Evolutionary conservation across 2,113 vertebrate species (phyloP).

Genomic region (Rhea americana): DNA sequence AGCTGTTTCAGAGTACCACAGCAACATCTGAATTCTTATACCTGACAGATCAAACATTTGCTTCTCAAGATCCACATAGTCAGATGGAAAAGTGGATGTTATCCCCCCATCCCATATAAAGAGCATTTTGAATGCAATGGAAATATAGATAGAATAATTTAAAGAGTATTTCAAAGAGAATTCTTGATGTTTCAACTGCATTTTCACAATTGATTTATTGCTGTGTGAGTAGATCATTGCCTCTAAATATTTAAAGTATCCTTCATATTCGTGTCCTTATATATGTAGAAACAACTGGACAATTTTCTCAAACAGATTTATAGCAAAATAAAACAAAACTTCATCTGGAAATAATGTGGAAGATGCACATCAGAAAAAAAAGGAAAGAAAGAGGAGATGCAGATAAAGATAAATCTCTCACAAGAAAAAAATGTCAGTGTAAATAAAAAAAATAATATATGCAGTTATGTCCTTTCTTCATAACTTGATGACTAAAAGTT

Average conservation of each 20-base stretch:
- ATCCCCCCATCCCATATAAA: background rate
- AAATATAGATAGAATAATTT: background rate
- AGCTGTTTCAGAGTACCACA: background rate
- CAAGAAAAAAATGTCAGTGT: background rate
- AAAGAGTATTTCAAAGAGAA: background rate
- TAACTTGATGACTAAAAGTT: background rate
- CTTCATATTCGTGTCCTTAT: background rate
- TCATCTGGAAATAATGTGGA: background rate
- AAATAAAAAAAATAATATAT: background rate
- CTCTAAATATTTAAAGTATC: background rate
- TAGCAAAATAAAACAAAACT: background rate
- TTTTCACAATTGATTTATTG: background rate
- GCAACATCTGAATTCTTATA: background rate
- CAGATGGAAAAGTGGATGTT: background rate
- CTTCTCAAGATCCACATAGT: no score
- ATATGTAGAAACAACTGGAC: background rate
- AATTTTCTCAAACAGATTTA: background rate
- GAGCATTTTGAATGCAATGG: background rate
- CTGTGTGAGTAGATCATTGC: background rate
- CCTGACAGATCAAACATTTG: background rate
- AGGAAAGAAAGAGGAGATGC: background rate
- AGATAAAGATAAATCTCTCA: no score
- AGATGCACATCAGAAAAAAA: background rate
- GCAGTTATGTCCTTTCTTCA: background rate
- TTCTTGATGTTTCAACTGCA: background rate